Base-by-base conservation (phyloP, 2,797 vertebrate genomes). In the Eulemur albifrons region DNA sequence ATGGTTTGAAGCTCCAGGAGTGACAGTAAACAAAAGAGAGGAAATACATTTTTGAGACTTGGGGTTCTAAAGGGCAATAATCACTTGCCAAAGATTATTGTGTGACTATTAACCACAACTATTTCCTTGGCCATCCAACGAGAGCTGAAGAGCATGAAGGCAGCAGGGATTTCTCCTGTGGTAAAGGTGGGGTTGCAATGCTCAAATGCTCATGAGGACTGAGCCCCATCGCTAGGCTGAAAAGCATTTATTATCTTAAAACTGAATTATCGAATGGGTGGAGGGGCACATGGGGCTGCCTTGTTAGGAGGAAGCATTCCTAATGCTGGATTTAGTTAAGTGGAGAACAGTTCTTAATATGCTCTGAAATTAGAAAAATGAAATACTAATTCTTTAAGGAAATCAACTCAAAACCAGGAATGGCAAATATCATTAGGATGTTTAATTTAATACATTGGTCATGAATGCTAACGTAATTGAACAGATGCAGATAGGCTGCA, bases 351-450 rank as follows among this genome's bases (percentile, higher is more conserved):
- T 95, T 91, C 75, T 93, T 80, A 86, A 94, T 92, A 95, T 48
- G 94, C 59, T 76, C 88, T 97, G 59, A 96, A 97, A 96, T 97
- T 73, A 96, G 96, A 94, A 94, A 96, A 88, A 69, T 10, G 27
- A 76, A 97, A 97, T 40, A 54, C 83, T 96, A 94, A 96, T 97
- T 95, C 90, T 94, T 97, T 88, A 80, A 97, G 95, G 94, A 97
- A 97, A 94, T 97, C 91, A 97, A 80, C 82, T 80, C n/a, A 50
- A 89, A 96, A 81, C 80, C 88, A 95, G 88, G 17, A 95, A 95
- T 57, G 65, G 86, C 96, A 97, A 96, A 95, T 96, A 93, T 87
- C 79, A 84, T 97, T 97, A 96, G 83, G 87, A 61, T 79, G 90
- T 63, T 84, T 91, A 92, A 38, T 97, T 95, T 86, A 96, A 90